phyloP scores from a whole-genome alignment of 35 echinoderm and acorn worm genomes.

The Amphiura filiformis region DNA sequence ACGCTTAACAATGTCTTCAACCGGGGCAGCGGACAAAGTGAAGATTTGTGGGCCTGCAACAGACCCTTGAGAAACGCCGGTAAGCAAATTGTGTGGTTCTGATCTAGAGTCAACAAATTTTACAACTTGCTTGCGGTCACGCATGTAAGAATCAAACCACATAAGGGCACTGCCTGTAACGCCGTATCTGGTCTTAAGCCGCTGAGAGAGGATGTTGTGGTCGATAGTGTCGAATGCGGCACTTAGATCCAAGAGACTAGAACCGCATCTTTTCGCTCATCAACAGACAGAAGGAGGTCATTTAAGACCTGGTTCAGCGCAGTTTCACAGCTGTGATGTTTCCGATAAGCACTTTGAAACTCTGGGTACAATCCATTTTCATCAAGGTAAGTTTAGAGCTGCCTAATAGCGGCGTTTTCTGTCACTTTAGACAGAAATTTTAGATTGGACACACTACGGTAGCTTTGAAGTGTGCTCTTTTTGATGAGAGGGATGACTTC shows the following conservation, averaged over 20 bases:
- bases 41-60: no score
- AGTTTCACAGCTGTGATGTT: conserved; percentile 50
- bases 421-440: conserved; percentile 47
- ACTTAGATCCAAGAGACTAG: neutral
- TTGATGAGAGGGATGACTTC: conserved; percentile 44
- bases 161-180: conserved; percentile 28
- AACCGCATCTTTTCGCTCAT: conserved; percentile 17
- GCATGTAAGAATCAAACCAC: conserved; percentile 50
- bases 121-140: neutral
- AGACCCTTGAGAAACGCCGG: conserved; percentile 8
- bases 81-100: neutral
- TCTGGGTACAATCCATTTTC: conserved; percentile 8
- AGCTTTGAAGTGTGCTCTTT: conserved; percentile 25
- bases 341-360: conserved; percentile 50
- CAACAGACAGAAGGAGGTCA: conserved; percentile 38
- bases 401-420: conserved; percentile 33
- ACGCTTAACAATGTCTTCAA: neutral
- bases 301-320: conserved; percentile 56
- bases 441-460: conserved; percentile 50
- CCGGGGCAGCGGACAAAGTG: neutral
- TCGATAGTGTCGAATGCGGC: no score
- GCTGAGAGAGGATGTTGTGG: no score
- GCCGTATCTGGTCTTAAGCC: no score
- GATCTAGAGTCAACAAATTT: neutral
- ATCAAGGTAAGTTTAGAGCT: neutral